phyloP scores from a whole-genome alignment of 2,113 vertebrate genomes.

The Albula glossodonta region DNA sequence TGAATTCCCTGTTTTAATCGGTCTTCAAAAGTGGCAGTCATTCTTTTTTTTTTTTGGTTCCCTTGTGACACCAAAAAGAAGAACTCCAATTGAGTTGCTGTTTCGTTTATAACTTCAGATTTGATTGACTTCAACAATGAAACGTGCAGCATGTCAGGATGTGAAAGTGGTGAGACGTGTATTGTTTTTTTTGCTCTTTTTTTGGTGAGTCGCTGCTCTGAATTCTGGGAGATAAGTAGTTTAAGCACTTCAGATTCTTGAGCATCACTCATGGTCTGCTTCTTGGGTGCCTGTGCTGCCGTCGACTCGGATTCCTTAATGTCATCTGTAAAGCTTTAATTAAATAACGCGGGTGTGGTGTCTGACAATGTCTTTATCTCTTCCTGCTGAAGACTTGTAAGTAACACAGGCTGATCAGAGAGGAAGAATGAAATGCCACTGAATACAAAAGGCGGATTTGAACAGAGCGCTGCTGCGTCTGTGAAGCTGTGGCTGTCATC shows the following conservation, averaged over 20 bases:
- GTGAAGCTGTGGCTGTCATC: constrained; percentile 37
- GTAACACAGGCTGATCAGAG: constrained; percentile 57
- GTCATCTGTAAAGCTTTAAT: constrained; percentile 62
- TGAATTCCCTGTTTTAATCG: neutral
- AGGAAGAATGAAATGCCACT: constrained; percentile 46
- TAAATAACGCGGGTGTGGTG: constrained; percentile 57
- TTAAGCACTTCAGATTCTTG: constrained; percentile 53
- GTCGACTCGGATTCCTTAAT: constrained; percentile 52
- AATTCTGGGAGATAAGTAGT: constrained; percentile 50
- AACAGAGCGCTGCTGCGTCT: constrained; percentile 30
- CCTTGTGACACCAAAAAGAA: neutral
- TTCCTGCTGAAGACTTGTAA: constrained; percentile 47
- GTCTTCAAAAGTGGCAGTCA: neutral
- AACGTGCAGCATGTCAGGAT: no score
- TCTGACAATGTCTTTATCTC: constrained; percentile 59
- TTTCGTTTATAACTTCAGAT: neutral
- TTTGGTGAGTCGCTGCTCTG: constrained; percentile 19
- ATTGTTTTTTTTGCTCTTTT: neutral
- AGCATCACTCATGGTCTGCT: constrained; percentile 40
- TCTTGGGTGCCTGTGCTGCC: constrained; percentile 32
- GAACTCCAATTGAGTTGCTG: neutral
- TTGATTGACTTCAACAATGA: neutral
- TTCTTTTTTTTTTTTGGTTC: neutral
- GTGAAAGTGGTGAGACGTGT: neutral
- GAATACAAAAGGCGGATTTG: constrained; percentile 47